Base-by-base conservation (phyloP, 2,888 invertebrate species). In the Heliconius hortense region DNA sequence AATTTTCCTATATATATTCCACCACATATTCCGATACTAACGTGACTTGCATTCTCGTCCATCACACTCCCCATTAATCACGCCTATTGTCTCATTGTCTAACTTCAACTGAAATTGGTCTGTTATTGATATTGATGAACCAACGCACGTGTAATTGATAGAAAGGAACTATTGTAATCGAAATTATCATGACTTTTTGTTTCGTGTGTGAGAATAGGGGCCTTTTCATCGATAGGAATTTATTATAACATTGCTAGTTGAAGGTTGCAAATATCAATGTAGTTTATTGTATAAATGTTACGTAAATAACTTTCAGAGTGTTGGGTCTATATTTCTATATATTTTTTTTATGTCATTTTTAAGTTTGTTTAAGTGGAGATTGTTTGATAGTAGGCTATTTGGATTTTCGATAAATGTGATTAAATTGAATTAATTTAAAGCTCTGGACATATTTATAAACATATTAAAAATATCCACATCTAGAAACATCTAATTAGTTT, bases 41-140 rank as follows among this genome's bases (percentile, higher is more conserved):
- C 56, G 72, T 77, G 73, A 73, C 73, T 72, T 73, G 75, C 77
- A 68, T 39, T 71, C 43, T 5, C 66, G 66, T 67, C 67, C 53
- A 53, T 73, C 68, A 35, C 73, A 31, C 28, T 15, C 18, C 18
- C 35, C 70, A 78, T 78, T 70, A 78, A 78, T 78, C 76, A 69
- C 24, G 21, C 53, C 69, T 48, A 63, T 69, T 75, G 70, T 70
- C 70, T 73, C 64, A 63, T 64, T 75, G 72, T 75, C 63, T 75
- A 74, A 78, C 74, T 74, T 64, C 74, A 72, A 69, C 72, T 73
- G 68, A 72, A 72, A 75, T 73, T 77, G 56, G 56, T 71, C 67
- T 73, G 74, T 77, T 79, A 81, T 81, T 79, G 78, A 79, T 79
- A 78, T 80, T 75, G 72, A 80, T 78, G 77, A 66, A 77, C 59